phyloP scores from a whole-genome alignment of 2,113 vertebrate genomes.

The Silurus asotus region DNA sequence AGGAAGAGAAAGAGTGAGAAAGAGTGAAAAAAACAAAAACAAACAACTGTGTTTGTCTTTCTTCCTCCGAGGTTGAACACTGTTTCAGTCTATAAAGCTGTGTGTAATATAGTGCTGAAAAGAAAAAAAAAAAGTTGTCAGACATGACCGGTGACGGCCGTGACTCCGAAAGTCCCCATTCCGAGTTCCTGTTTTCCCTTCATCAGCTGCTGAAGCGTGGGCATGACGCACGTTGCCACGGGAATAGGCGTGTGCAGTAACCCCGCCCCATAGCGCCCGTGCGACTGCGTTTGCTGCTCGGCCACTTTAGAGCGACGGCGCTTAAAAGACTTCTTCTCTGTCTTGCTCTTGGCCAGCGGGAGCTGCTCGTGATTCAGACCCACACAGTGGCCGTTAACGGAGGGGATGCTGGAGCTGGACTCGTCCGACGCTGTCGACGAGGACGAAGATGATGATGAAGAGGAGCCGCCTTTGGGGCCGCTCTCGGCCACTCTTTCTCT shows the following conservation, averaged over 20 bases:
- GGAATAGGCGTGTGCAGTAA: conserved; percentile 67
- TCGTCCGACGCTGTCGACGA: conserved; percentile 86
- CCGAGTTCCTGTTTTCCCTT: conserved; percentile 91
- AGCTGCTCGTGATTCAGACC: conserved; percentile 83
- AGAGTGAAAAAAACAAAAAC: background rate
- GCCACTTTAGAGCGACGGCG: conserved; percentile 84
- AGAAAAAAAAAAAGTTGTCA: conserved; percentile 61
- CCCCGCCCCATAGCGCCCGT: conserved; percentile 72
- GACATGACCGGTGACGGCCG: conserved; percentile 85
- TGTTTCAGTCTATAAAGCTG: background rate
- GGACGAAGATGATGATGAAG: background rate
- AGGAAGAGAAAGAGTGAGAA: background rate
- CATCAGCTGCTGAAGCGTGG: conserved; percentile 90
- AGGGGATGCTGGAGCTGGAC: conserved; percentile 83
- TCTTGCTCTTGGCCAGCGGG: conserved; percentile 78
- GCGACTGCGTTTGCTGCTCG: conserved; percentile 70
- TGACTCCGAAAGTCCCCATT: conserved; percentile 86
- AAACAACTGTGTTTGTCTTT: background rate
- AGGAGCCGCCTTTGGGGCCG: conserved; percentile 77
- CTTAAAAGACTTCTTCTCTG: conserved; percentile 89
- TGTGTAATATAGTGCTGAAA: background rate
- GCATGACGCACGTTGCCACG: conserved; percentile 81
- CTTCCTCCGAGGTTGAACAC: background rate
- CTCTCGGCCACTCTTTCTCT: conserved; percentile 83
- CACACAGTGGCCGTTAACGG: conserved; percentile 71